These are phyloP conservation scores for Staurois parvus DNA, from an alignment of 2,797 vertebrate genomes.

Conservation along the genomic window DNA sequence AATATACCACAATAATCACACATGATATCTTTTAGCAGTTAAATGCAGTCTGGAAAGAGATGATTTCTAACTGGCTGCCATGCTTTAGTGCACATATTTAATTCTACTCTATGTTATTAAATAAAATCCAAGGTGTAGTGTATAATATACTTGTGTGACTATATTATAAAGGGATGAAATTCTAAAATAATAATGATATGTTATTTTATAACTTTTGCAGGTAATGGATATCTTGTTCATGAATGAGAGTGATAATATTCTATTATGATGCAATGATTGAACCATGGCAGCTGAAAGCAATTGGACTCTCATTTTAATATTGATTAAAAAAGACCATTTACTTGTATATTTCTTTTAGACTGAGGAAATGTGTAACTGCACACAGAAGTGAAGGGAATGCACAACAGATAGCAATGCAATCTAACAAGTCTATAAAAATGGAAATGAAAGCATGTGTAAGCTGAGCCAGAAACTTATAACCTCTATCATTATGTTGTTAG, in stretches of 20 bases:
- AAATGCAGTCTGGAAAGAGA: no score
- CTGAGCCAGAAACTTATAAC: slow-evolving; percentile 60
- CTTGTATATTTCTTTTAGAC: slow-evolving; percentile 53
- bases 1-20: no score
- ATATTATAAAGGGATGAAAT: neutral
- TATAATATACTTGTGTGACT: neutral
- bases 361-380: slow-evolving; percentile 53
- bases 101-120: no score
- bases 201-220: slow-evolving; percentile 9
- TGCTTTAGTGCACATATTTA: no score
- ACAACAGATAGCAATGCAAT: slow-evolving; percentile 57
- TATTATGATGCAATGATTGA: slow-evolving; percentile 50
- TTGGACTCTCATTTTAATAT: slow-evolving; percentile 59
- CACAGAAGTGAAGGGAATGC: slow-evolving; percentile 43
- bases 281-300: slow-evolving; percentile 40
- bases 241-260: slow-evolving; percentile 8
- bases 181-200: slow-evolving; percentile 12
- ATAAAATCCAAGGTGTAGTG: neutral
- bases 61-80: no score
- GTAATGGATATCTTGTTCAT: neutral
- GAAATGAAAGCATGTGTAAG: slow-evolving; percentile 61
- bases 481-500: slow-evolving; percentile 63
- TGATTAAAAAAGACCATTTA: slow-evolving; percentile 59
- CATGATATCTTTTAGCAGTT: no score
- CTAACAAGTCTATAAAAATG: slow-evolving; percentile 63